Percentiles rank a stretch among this genome's conserved stretches.
phyloP scores from a whole-genome alignment of 2,888 invertebrate species.

The Melitaea athalia region DNA sequence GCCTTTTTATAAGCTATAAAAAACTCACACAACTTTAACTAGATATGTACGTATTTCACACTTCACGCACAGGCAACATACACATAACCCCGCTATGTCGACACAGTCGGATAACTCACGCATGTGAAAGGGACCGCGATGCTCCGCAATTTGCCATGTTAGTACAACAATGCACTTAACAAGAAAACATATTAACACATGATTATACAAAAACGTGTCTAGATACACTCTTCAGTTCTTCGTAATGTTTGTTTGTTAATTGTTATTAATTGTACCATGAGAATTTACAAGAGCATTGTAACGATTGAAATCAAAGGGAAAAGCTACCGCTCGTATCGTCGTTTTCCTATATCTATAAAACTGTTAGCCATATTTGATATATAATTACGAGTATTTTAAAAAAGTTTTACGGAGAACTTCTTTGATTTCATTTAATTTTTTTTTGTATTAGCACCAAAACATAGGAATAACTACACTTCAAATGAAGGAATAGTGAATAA shows the following conservation, averaged over 20 bases:
- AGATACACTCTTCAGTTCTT: slow-evolving; percentile 41
- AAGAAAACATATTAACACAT: slow-evolving; percentile 61
- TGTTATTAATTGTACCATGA: slow-evolving; percentile 49
- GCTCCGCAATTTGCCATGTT: slow-evolving; percentile 57
- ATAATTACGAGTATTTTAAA: not conserved
- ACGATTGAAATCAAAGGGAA: slow-evolving; percentile 16
- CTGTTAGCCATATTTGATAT: not conserved
- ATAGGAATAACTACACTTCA: too few species aligned
- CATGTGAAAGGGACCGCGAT: slow-evolving; percentile 54
- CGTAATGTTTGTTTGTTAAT: slow-evolving; percentile 47
- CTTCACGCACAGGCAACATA: not conserved
- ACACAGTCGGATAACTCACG: slow-evolving; percentile 19
- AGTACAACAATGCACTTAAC: slow-evolving; percentile 58
- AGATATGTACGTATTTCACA: not conserved
- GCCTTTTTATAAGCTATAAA: too few species aligned
- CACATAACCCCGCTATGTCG: too few species aligned
- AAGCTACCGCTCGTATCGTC: slow-evolving; percentile 20
- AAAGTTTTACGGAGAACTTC: too few species aligned
- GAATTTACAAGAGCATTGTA: slow-evolving; percentile 37
- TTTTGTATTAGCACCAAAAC: too few species aligned
- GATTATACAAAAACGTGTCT: slow-evolving; percentile 60
- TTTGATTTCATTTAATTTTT: too few species aligned
- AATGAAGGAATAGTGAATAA: too few species aligned
- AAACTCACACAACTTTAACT: too few species aligned
- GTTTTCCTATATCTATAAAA: not conserved